Percentiles rank a stretch among this genome's conserved stretches.
Evolutionary conservation across 2,797 vertebrate genomes (phyloP).

Genomic region (Huso huso): DNA sequence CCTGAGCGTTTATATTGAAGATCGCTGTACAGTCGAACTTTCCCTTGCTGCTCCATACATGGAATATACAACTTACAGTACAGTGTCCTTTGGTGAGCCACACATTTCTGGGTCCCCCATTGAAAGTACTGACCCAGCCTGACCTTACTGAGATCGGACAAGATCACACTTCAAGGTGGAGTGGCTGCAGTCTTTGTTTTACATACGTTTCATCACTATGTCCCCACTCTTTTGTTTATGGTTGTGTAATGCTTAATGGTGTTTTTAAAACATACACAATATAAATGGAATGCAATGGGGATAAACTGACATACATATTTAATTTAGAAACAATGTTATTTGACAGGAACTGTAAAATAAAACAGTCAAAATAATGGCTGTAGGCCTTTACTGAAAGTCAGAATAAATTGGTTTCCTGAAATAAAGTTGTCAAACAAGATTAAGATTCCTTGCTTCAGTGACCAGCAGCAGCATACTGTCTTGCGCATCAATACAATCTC

Average conservation of each 20-base stretch:
- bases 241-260: not conserved
- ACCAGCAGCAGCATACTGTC: not conserved
- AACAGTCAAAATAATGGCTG: not conserved
- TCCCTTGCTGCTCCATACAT: not conserved
- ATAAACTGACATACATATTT: not conserved
- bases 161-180: not conserved
- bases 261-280: not conserved
- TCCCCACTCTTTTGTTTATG: not conserved
- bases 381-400: not conserved
- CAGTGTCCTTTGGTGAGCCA: not conserved
- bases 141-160: not conserved
- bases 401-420: not conserved
- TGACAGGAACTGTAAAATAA: not conserved
- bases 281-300: not conserved
- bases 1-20: too few relatives aligned
- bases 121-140: too few relatives aligned
- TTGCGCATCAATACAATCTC: not conserved
- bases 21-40: too few relatives aligned
- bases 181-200: not conserved
- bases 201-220: not conserved
- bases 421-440: conserved; percentile 1
- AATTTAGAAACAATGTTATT: not conserved
- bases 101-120: too few relatives aligned
- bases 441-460: not conserved
- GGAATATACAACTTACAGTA: not conserved